Evolutionary conservation across 2,888 invertebrate species (phyloP).

Genomic region (Drosophila mimetica): DNA sequence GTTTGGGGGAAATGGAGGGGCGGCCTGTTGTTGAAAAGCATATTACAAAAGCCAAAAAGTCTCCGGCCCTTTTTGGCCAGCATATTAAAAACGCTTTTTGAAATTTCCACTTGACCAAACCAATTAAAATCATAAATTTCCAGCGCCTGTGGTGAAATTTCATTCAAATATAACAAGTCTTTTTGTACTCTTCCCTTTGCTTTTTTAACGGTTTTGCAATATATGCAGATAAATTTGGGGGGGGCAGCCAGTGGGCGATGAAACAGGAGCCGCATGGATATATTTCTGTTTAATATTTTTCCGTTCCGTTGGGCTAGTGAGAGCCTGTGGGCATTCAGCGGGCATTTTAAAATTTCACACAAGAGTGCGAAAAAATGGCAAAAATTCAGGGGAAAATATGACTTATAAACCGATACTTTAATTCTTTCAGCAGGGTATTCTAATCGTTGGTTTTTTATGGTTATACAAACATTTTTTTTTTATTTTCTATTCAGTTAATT

Average conservation of each 20-base stretch:
- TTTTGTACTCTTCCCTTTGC: constrained; percentile 24
- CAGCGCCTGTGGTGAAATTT: constrained; percentile 53
- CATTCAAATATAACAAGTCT: constrained; percentile 53
- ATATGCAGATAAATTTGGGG: constrained; percentile 41
- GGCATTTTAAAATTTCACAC: constrained; percentile 57
- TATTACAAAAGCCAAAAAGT: constrained; percentile 48
- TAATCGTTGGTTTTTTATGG: neutral
- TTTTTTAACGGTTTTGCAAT: constrained; percentile 16
- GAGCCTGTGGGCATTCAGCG: constrained; percentile 14
- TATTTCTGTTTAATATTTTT: constrained; percentile 49
- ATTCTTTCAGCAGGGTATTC: neutral
- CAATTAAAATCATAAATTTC: constrained; percentile 78
- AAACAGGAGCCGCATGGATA: constrained; percentile 23
- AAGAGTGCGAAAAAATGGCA: constrained; percentile 39
- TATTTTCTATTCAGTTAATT: no score
- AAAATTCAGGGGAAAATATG: constrained; percentile 31
- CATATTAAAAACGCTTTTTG: constrained; percentile 54
- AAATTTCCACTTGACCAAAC: constrained; percentile 75
- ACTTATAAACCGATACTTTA: constrained; percentile 1
- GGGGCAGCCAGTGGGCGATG: constrained; percentile 10
- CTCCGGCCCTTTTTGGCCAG: constrained; percentile 25
- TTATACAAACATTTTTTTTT: neutral
- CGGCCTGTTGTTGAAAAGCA: constrained; percentile 30
- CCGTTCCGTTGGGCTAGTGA: constrained; percentile 23
- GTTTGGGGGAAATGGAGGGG: neutral